Conservation (phyloP, 1,140 invertebrate species). For the Tetragonula clypearis region DNA sequence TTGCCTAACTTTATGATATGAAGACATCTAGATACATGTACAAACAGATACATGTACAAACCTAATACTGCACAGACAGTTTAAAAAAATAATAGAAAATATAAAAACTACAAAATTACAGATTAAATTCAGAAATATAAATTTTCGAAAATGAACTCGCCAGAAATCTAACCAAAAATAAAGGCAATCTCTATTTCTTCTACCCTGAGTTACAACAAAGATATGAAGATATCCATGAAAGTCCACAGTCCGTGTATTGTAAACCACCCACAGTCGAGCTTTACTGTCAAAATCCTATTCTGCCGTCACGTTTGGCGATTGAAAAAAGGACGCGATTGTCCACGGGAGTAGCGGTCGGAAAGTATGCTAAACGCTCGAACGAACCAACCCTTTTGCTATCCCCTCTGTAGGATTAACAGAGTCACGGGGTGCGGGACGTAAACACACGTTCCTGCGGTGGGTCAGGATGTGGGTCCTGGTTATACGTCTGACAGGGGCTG, state of each 20-base stretch:
- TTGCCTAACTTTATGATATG: not conserved
- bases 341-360: constrained; percentile 5
- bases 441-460: constrained; percentile 67
- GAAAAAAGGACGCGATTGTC: constrained; percentile 52
- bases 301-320: not conserved
- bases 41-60: too few relatives aligned
- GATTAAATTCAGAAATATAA: not conserved
- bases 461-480: constrained; percentile 48
- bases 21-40: not conserved
- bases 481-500: constrained; percentile 61
- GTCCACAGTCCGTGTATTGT: not conserved
- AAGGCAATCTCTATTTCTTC: not conserved
- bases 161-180: not conserved
- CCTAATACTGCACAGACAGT: too few relatives aligned
- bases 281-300: not conserved
- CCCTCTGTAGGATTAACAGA: constrained; percentile 65
- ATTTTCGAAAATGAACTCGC: not conserved
- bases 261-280: not conserved
- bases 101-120: not conserved
- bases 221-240: not conserved
- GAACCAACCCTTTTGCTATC: constrained; percentile 50
- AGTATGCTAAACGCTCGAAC: constrained; percentile 57
- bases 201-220: too few relatives aligned
- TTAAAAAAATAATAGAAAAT: too few relatives aligned
- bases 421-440: constrained; percentile 70